Percentiles rank a stretch among this genome's conserved stretches.
Evolutionary conservation across 2,888 invertebrate genomes (phyloP).

Genomic region (Synanthedon formicaeformis): DNA sequence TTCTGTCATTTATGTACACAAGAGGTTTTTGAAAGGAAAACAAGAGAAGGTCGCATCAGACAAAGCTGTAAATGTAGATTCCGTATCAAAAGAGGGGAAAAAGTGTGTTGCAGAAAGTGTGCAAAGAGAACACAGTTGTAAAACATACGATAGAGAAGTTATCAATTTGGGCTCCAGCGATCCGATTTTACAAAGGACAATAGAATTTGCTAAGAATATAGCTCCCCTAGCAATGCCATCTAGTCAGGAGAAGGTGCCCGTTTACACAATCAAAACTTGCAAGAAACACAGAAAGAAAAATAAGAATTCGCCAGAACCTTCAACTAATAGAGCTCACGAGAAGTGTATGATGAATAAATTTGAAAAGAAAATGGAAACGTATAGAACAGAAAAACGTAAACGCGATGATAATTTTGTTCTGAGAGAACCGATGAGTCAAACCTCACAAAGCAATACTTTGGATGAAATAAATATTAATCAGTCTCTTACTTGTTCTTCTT

Average conservation of each 20-base stretch:
- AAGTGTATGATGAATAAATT: conserved; percentile 11
- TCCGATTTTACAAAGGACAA: conserved; percentile 40
- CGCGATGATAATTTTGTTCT: conserved; percentile 3
- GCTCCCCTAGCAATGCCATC: conserved; percentile 46
- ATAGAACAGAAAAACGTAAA: conserved; percentile 21
- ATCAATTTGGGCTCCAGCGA: conserved; percentile 5
- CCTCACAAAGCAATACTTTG: conserved; percentile 38
- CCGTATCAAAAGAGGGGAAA: conserved; percentile 9
- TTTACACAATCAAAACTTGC: conserved; percentile 42
- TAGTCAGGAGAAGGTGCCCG: conserved; percentile 22
- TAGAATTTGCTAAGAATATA: conserved; percentile 44
- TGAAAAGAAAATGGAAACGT: conserved; percentile 23
- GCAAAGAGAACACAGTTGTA: conserved; percentile 8
- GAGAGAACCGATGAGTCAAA: conserved; percentile 30
- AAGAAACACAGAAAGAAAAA: conserved; percentile 27
- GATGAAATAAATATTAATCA: conserved; percentile 48
- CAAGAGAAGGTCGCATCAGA: not conserved
- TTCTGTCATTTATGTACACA: conserved; percentile 46
- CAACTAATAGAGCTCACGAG: conserved; percentile 9
- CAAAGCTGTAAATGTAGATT: conserved; percentile 1
- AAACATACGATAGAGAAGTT: conserved; percentile 2
- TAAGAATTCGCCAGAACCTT: conserved; percentile 13
- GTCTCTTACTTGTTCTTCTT: conserved; percentile 45
- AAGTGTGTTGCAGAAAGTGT: not conserved
- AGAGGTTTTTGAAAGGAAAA: conserved; percentile 24